A percentile compares a stretch with the other conserved stretches of the same genome.
Conservation (phyloP, 2,113 vertebrate species). For the Anhinga rufa region DNA sequence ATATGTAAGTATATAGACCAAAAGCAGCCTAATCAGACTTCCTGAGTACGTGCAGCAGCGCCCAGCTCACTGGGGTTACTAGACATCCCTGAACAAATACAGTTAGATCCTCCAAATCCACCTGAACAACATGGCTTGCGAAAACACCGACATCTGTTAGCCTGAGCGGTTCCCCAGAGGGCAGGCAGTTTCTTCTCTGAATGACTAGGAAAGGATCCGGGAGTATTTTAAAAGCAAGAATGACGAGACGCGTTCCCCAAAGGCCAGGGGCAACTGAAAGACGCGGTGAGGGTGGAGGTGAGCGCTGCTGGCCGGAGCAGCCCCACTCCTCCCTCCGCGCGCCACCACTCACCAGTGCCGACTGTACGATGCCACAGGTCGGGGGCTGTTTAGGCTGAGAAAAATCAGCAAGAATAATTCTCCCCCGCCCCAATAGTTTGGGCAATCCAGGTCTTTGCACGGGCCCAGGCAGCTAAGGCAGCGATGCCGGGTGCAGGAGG, state of each 20-base stretch:
- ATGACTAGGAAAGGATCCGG: neutral
- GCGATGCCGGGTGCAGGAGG: neutral
- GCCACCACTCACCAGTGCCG: fast-evolving
- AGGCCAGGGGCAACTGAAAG: neutral
- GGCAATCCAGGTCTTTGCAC: neutral
- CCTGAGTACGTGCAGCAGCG: neutral
- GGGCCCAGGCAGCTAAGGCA: neutral
- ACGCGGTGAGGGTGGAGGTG: neutral
- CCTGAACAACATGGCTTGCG: neutral
- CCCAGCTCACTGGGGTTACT: neutral
- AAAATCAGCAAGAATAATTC: neutral
- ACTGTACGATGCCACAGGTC: neutral
- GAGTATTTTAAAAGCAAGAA: neutral
- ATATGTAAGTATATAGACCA: neutral
- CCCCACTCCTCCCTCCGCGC: fast-evolving
- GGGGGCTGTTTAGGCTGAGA: neutral
- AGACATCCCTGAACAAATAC: neutral
- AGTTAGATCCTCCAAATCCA: constrained; percentile 12
- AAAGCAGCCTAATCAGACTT: neutral
- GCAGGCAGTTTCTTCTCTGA: neutral
- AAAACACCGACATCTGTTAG: neutral
- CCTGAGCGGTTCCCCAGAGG: neutral
- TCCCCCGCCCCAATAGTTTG: neutral
- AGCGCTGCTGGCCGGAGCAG: neutral
- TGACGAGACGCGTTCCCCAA: neutral